phyloP scores from a whole-genome alignment of 2,888 invertebrate species.

The Polylopha cassiicola region DNA sequence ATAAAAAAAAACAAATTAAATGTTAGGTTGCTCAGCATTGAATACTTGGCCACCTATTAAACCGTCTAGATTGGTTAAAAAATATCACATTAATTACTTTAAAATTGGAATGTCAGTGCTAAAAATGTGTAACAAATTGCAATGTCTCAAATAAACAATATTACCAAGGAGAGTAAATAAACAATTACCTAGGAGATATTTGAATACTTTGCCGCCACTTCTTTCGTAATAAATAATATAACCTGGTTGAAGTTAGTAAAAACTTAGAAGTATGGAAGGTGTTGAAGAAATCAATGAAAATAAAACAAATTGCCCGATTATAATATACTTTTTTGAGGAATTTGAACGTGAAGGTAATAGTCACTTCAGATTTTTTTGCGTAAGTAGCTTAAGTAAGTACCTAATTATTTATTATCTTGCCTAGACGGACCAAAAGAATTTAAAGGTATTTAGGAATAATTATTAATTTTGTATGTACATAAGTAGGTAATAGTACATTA shows the following conservation, averaged over 20 bases:
- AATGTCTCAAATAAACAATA: conserved; percentile 18
- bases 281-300: conserved; percentile 3
- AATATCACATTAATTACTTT: neutral
- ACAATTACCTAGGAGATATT: conserved; percentile 23
- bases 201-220: conserved; percentile 19
- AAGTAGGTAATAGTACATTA: no score
- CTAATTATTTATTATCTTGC: no score
- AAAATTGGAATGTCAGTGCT: conserved; percentile 10
- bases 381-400: no score
- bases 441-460: no score
- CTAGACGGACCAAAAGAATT: no score
- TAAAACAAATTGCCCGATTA: conserved; percentile 8
- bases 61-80: no score
- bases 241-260: conserved; percentile 19
- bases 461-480: no score
- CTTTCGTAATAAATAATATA: conserved; percentile 18
- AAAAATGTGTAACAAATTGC: conserved; percentile 1
- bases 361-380: no score
- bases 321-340: conserved; percentile 18
- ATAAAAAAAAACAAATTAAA: no score
- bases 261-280: conserved; percentile 16
- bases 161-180: conserved; percentile 23
- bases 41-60: no score
- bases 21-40: no score
- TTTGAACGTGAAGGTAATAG: conserved; percentile 14